Base-by-base conservation (phyloP, 2,888 invertebrate species). In the Gryllus longicercus region DNA sequence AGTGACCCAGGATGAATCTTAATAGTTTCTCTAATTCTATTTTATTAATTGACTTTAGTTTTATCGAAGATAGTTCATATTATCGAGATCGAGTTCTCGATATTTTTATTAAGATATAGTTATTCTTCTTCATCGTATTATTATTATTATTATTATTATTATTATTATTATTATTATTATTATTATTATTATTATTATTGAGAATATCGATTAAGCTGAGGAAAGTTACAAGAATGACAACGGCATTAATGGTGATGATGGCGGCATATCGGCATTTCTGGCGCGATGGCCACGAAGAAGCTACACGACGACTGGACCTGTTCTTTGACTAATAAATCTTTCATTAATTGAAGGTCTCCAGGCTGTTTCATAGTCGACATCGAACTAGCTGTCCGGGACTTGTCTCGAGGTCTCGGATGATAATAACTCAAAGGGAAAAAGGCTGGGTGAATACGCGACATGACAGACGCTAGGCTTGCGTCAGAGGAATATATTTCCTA, bases 281-380 rank as follows among this genome's bases (percentile, higher is more conserved):
- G 63, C 63, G 63, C n/a, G 16, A 63, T 63, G 16, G n/a, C n/a
- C n/a, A 63, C n/a, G 63, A 63, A n/a, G n/a, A 63, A 14, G 63
- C 63, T 63, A 63, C 63, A 18, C n/a, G 63, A 63, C 63, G n/a
- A 18, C 63, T n/a, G 16, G n/a, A 63, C 63, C 63, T 63, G 63
- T 63, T 63, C 63, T 63, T 38, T 63, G 63, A 63, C 63, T 63
- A 63, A 63, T 63, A 63, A 63, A 63, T 63, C 63, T 63, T 63
- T 63, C 63, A n/a, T 63, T 63, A 63, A 63, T 63, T 63, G 63
- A 63, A 63, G 63, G 63, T 63, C 63, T 14, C 8, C n/a, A 4
- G 63, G 16, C n/a, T 16, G 63, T 63, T 63, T 63, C 63, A 63
- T 18, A 63, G 63, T 63, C 63, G 63, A 63, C 63, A 63, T 63